These are phyloP conservation scores for Vanacampus margaritifer DNA, from an alignment of 2,113 vertebrate species.

Conservation along the genomic window DNA sequence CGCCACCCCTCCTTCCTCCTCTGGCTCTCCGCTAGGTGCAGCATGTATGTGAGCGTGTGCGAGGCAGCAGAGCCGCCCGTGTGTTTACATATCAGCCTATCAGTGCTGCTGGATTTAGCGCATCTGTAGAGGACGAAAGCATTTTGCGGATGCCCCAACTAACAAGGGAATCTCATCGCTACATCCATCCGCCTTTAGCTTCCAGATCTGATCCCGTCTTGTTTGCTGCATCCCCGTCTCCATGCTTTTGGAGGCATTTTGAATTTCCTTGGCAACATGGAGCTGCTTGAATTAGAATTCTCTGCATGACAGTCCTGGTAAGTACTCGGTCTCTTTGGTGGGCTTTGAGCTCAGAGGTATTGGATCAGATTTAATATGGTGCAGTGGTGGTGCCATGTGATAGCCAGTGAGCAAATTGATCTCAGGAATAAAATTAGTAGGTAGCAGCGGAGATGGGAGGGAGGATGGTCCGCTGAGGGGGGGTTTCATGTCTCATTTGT, in stretches of 20 bases:
- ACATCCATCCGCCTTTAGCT: conserved; percentile 38
- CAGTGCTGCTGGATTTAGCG: conserved; percentile 66
- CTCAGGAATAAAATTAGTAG: conserved; percentile 41
- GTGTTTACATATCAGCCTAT: conserved; percentile 76
- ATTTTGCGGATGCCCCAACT: conserved; percentile 57
- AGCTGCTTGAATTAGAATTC: conserved; percentile 76
- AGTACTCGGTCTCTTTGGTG: conserved; percentile 67
- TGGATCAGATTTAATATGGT: conserved; percentile 67
- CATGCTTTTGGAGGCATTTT: conserved; percentile 70
- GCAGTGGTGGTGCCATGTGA: conserved; percentile 61
- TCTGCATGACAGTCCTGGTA: conserved; percentile 80
- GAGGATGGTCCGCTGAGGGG: conserved; percentile 25
- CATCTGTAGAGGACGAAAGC: conserved; percentile 63
- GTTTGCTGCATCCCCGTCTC: conserved; percentile 57
- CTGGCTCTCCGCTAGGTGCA: conserved; percentile 68
- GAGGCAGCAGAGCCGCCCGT: conserved; percentile 65
- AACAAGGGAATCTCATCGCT: conserved; percentile 45
- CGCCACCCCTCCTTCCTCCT: conserved; percentile 50
- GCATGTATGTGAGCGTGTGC: conserved; percentile 72
- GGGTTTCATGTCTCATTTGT: conserved; percentile 54
- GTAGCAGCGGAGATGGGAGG: conserved; percentile 22
- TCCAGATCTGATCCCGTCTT: conserved; percentile 41
- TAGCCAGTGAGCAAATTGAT: conserved; percentile 53
- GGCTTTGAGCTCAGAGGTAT: conserved; percentile 56
- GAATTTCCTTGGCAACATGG: conserved; percentile 76